Evolutionary conservation across 2,797 vertebrate species (phyloP).

Genomic region (Chelidonichthys spinosus): DNA sequence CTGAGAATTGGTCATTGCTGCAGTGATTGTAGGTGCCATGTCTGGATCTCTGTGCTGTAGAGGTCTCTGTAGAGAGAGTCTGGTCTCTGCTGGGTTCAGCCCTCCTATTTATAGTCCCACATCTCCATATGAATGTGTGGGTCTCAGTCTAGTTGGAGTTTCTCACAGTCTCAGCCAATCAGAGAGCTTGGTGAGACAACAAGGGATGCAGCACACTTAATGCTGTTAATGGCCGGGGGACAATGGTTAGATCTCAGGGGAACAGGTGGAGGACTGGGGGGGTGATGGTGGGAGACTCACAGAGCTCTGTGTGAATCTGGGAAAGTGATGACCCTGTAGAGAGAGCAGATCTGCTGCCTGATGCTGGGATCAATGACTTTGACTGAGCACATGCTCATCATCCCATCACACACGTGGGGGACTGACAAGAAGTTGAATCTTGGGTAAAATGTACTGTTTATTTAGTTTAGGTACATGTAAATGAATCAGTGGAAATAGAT

Average conservation of each 20-base stretch:
- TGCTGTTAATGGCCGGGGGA: background rate
- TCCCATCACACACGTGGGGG: constrained; percentile 4
- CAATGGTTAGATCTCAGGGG: background rate
- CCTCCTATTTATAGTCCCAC: constrained; percentile 84
- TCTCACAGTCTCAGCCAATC: background rate
- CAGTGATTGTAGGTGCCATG: constrained; percentile 80
- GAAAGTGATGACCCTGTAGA: constrained; percentile 70
- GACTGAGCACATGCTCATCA: constrained; percentile 1
- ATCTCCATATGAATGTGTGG: constrained; percentile 76
- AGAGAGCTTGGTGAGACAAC: background rate
- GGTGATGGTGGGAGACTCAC: constrained; percentile 29
- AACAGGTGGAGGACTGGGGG: constrained; percentile 36
- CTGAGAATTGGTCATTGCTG: constrained; percentile 59
- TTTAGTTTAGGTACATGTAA: background rate
- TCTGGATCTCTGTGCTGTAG: constrained; percentile 70
- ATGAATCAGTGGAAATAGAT: constrained; percentile 2
- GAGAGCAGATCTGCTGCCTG: constrained; percentile 4
- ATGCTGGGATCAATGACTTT: constrained; percentile 2
- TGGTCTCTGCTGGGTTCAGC: constrained; percentile 37
- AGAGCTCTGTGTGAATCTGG: constrained; percentile 63
- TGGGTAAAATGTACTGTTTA: background rate
- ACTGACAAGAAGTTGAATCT: rapidly evolving
- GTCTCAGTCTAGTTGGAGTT: constrained; percentile 34
- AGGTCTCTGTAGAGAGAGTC: constrained; percentile 70
- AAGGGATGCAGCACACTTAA: background rate